Percentiles rank a stretch among this genome's conserved stretches.
Conservation (phyloP, 2,113 vertebrate genomes). For the Thryonomys swinderianus region DNA sequence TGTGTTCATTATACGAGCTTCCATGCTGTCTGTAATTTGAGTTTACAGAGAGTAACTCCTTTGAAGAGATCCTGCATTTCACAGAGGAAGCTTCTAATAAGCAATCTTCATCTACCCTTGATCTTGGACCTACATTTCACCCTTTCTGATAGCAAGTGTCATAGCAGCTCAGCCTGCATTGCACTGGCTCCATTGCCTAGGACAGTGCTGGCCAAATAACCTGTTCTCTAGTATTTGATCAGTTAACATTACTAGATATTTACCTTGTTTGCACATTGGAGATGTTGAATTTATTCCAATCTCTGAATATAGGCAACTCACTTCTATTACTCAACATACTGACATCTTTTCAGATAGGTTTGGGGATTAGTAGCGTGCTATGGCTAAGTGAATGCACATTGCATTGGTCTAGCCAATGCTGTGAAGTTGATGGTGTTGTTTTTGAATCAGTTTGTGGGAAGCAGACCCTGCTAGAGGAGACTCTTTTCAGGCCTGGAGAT, state of each 20-base stretch:
- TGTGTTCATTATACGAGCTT: background rate
- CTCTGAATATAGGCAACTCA: constrained; percentile 8
- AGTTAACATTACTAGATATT: background rate
- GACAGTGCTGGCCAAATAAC: background rate
- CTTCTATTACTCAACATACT: background rate
- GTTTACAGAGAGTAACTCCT: background rate
- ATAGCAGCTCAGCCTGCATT: background rate
- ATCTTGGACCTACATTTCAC: background rate
- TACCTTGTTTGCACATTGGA: background rate
- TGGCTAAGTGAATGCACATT: background rate
- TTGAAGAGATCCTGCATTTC: background rate
- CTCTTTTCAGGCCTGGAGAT: no score
- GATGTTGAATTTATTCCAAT: background rate
- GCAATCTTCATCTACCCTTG: background rate
- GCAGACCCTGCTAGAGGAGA: no score
- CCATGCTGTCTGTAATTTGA: background rate
- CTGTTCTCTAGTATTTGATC: background rate
- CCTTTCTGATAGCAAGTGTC: background rate
- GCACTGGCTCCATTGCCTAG: background rate
- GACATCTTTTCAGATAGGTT: background rate
- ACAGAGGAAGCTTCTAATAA: background rate
- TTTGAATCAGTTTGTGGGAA: no score
- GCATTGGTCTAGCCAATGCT: background rate
- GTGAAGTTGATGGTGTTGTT: background rate
- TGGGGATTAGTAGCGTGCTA: background rate